These are phyloP conservation scores for Pseudochaenichthys georgianus DNA, from an alignment of 2,797 vertebrate genomes.

Conservation along the genomic window DNA sequence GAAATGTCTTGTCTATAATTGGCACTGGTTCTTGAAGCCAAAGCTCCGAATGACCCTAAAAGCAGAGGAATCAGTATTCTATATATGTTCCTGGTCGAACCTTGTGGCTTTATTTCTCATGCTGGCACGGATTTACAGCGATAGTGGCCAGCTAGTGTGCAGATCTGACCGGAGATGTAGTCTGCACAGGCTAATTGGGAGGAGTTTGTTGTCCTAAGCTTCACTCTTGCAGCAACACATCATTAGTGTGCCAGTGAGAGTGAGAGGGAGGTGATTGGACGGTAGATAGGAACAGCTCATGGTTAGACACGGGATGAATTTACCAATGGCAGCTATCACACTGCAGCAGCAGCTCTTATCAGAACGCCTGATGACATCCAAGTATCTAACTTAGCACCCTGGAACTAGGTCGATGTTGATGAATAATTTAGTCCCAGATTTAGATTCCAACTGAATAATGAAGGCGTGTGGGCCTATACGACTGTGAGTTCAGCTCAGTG, in stretches of 20 bases:
- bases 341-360: constrained; percentile 70
- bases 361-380: constrained; percentile 77
- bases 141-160: constrained; percentile 52
- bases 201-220: constrained; percentile 74
- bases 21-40: constrained; percentile 22
- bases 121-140: constrained; percentile 55
- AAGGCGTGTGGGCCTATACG: constrained; percentile 76
- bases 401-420: constrained; percentile 85
- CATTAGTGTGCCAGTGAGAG: constrained; percentile 65
- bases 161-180: constrained; percentile 61
- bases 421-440: constrained; percentile 86
- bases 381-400: constrained; percentile 83
- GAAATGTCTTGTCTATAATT: constrained; percentile 35
- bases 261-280: constrained; percentile 41
- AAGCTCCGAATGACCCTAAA: constrained; percentile 36
- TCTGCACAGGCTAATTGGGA: constrained; percentile 73
- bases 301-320: constrained; percentile 56
- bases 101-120: constrained; percentile 61
- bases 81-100: constrained; percentile 28
- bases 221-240: constrained; percentile 72
- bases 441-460: constrained; percentile 84
- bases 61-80: constrained; percentile 44
- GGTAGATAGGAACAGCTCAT: constrained; percentile 42
- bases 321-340: constrained; percentile 66
- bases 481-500: constrained; percentile 72